These are phyloP conservation scores for Himalopsyche kuldschensis DNA, from an alignment of 2,888 invertebrate species.

Conservation along the genomic window DNA sequence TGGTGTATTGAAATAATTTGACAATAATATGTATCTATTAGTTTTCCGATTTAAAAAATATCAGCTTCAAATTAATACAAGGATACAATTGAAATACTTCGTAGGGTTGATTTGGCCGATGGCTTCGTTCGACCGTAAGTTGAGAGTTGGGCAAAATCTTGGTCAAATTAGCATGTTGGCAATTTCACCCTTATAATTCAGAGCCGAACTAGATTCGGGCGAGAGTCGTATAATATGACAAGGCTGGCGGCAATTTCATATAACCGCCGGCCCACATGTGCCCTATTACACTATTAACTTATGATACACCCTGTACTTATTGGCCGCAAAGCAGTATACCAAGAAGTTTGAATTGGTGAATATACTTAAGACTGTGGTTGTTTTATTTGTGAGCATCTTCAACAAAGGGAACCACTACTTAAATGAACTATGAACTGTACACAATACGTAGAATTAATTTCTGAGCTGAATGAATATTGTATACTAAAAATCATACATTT, in stretches of 20 bases:
- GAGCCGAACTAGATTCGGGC: neutral
- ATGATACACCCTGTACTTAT: neutral
- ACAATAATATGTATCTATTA: too few relatives aligned
- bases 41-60: too few relatives aligned
- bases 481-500: too few relatives aligned
- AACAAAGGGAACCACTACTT: too few relatives aligned
- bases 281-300: neutral
- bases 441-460: too few relatives aligned
- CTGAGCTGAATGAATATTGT: too few relatives aligned
- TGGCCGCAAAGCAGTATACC: neutral
- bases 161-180: slow-evolving; percentile 24
- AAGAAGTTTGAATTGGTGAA: neutral
- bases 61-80: too few relatives aligned
- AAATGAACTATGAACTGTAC: too few relatives aligned
- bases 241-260: neutral
- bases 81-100: too few relatives aligned
- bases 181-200: slow-evolving; percentile 29
- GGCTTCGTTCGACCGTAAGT: neutral
- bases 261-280: slow-evolving; percentile 20
- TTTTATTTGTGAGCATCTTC: neutral
- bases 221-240: slow-evolving; percentile 19
- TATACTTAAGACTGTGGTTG: neutral
- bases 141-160: neutral
- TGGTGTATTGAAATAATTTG: too few relatives aligned
- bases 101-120: neutral